Evolutionary conservation across 2,113 vertebrate species (phyloP), one percentile per base, ranked within the genome.

Genomic region (Otus sunia): DNA sequence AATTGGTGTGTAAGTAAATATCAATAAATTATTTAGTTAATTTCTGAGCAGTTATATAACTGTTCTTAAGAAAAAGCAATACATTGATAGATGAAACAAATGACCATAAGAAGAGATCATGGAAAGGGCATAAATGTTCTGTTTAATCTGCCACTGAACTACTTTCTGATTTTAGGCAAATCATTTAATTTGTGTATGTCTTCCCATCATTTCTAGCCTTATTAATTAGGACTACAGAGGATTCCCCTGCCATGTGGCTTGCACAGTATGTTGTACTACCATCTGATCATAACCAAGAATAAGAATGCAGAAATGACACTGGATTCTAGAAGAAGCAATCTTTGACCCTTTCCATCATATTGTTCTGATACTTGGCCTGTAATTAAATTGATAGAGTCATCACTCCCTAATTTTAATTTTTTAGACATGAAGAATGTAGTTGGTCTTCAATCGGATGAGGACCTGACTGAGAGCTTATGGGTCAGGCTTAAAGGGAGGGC

Each of bases 1-100:
- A 96, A 86, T 81, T 75, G 49, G 43, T 93, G 83, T 79, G 20
- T 77, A 92, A 94, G 41, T 78, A 90, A 58, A 60, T 60, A 77
- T 45, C 73, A 96, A 71, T 86, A 91, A 89, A 73, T 67, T 29
- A 88, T 79, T 81, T 60, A 41, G n/a, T 86, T 79, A 47, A 41
- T 86, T 92, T 93, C 77, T 95, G 50, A 95, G 53, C 63, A 63
- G 85, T 97, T 94, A 76, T 91, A 85, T 95, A 80, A 93, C 56
- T 91, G 87, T 64, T 90, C 55, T 76, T 94, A 72, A 92, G 67
- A 92, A 90, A 88, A 95, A 86, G 68, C 71, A 69, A 94, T 47
- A 93, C 69, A 96, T 80, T 76, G 68, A 63, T 55, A 81, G 97
- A 59, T 56, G 37, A 88, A 86, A 68, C 12, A 83, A 86, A 89